A percentile compares a stretch with the other conserved stretches of the same genome.
Evolutionary conservation across 2,113 vertebrate genomes (phyloP).

Genomic region (Bujurquina vittata): DNA sequence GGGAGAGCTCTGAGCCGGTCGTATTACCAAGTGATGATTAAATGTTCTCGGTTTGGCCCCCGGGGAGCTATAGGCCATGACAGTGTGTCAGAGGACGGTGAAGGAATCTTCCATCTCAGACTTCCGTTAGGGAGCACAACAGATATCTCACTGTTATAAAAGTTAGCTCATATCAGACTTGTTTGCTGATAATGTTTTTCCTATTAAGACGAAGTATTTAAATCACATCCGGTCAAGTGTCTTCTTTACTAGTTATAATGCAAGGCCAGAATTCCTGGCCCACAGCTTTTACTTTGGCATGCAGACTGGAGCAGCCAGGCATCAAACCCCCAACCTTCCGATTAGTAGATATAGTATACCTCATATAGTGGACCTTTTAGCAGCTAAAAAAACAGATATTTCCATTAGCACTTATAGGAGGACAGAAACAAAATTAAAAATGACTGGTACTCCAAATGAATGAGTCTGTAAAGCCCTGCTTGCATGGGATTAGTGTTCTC

Average conservation of each 20-base stretch:
- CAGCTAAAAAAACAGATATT: not conserved
- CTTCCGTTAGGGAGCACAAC: constrained; percentile 27
- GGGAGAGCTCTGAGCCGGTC: constrained; percentile 48
- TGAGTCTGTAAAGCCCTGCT: not conserved
- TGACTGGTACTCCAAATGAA: not conserved
- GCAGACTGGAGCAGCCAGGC: too few species aligned
- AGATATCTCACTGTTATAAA: constrained; percentile 13
- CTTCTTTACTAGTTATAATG: not conserved
- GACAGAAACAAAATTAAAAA: not conserved
- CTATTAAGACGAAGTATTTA: not conserved
- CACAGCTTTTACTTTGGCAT: not conserved
- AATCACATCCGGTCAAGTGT: constrained; percentile 3
- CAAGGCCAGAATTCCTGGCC: not conserved
- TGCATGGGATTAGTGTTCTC: not conserved
- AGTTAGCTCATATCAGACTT: not conserved
- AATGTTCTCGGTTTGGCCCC: constrained; percentile 42
- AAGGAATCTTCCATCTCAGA: constrained; percentile 45
- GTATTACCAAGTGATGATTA: constrained; percentile 66
- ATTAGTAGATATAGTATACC: too few species aligned
- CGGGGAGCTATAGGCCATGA: constrained; percentile 40
- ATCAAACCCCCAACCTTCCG: too few species aligned
- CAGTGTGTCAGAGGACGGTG: constrained; percentile 42
- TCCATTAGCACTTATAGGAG: not conserved
- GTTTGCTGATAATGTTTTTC: not conserved
- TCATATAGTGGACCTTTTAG: not conserved